Evolutionary conservation across 2,888 invertebrate species (phyloP).

Genomic region (Zygogramma bicolorata): DNA sequence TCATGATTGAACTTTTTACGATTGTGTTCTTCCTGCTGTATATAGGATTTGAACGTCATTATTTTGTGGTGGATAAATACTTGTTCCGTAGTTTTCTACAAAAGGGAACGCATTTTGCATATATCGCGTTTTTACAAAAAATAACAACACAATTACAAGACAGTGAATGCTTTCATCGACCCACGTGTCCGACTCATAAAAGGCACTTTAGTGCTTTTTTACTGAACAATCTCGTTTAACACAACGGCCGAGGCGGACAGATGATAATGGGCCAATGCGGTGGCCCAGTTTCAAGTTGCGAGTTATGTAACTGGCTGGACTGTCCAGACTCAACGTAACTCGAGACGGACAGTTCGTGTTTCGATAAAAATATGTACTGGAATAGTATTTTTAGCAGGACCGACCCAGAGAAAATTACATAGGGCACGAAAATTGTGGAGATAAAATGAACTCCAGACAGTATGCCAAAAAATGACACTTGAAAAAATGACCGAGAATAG

Average conservation of each 20-base stretch:
- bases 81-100: too few relatives aligned
- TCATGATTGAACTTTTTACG: too few relatives aligned
- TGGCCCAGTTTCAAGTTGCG: slow-evolving; percentile 22
- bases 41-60: too few relatives aligned
- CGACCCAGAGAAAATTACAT: background rate
- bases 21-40: too few relatives aligned
- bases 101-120: background rate
- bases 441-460: too few relatives aligned
- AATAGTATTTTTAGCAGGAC: background rate
- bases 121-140: background rate
- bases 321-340: slow-evolving; percentile 16
- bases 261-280: slow-evolving; percentile 9
- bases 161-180: background rate
- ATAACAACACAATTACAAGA: slow-evolving; percentile 1
- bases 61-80: too few relatives aligned
- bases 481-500: too few relatives aligned
- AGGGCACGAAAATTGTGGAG: too few relatives aligned
- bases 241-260: slow-evolving; percentile 18
- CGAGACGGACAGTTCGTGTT: slow-evolving; percentile 3
- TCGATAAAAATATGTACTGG: background rate
- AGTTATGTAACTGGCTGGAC: slow-evolving; percentile 10
- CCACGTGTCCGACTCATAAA: slow-evolving; percentile 12
- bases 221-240: background rate
- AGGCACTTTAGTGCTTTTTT: slow-evolving; percentile 17
- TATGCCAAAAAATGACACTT: too few relatives aligned